Evolutionary conservation across 2,797 vertebrate genomes (phyloP).

Genomic region (Betta splendens): DNA sequence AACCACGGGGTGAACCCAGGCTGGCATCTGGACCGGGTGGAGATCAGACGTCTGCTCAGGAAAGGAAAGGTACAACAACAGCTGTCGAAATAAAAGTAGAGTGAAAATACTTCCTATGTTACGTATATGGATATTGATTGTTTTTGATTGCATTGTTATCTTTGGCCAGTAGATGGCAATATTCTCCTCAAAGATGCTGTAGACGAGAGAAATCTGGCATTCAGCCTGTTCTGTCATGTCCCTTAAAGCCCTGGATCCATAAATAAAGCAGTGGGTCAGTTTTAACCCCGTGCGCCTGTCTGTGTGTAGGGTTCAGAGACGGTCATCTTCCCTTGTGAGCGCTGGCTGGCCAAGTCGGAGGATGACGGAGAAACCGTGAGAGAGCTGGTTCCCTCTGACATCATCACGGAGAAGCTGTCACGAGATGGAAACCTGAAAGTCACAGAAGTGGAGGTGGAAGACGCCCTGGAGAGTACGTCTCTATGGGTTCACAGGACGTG

Average conservation of each 20-base stretch:
- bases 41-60: constrained; percentile 90
- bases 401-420: constrained; percentile 93
- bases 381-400: constrained; percentile 93
- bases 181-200: constrained; percentile 40
- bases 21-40: constrained; percentile 93
- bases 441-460: constrained; percentile 92
- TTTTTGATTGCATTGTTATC: background rate
- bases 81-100: background rate
- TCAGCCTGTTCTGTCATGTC: background rate
- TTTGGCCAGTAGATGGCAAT: constrained; percentile 68
- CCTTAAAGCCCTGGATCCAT: background rate
- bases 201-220: background rate
- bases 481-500: background rate
- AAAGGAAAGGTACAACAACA: constrained; percentile 98
- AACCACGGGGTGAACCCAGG: constrained; percentile 90
- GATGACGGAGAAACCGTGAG: constrained; percentile 92
- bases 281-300: background rate
- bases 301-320: constrained; percentile 91
- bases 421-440: constrained; percentile 92
- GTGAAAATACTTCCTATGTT: too few relatives aligned
- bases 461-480: constrained; percentile 92
- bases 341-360: constrained; percentile 95
- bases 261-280: background rate
- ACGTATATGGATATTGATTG: too few relatives aligned
- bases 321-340: constrained; percentile 90